phyloP scores from a whole-genome alignment of 2,888 invertebrate genomes.

The Heterodera filipjevi region DNA sequence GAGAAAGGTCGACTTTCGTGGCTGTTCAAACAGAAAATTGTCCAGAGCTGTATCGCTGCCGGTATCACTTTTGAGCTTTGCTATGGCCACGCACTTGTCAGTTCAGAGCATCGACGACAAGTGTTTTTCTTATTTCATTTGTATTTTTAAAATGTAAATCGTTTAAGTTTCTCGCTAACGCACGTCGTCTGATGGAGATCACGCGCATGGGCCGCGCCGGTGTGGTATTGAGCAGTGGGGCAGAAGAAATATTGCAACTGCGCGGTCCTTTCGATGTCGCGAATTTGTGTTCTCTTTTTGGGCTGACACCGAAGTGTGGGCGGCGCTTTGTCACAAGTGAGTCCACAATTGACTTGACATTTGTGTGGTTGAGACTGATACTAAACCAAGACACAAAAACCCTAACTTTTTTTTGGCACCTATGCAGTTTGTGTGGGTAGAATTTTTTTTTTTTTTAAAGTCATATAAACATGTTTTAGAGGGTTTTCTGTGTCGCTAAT shows the following conservation, averaged over 20 bases:
- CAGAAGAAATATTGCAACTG: slow-evolving; percentile 53
- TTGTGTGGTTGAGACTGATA: too few species aligned
- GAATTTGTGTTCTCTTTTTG: slow-evolving; percentile 61
- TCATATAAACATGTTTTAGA: too few species aligned
- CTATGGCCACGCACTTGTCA: slow-evolving; percentile 48
- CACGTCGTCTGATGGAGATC: slow-evolving; percentile 47
- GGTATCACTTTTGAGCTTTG: slow-evolving; percentile 51
- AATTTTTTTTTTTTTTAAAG: too few species aligned
- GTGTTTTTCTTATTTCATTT: slow-evolving; percentile 35
- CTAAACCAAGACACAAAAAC: too few species aligned
- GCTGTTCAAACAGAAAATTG: slow-evolving; percentile 46
- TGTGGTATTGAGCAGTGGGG: slow-evolving; percentile 55
- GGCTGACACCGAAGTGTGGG: slow-evolving; percentile 41
- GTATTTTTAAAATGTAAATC: slow-evolving; percentile 11
- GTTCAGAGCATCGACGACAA: slow-evolving; percentile 42
- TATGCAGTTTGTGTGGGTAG: too few species aligned
- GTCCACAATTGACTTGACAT: too few species aligned
- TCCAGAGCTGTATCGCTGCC: slow-evolving; percentile 41
- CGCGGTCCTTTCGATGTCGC: slow-evolving; percentile 64
- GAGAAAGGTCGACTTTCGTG: slow-evolving; percentile 42
- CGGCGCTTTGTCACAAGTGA: slow-evolving; percentile 54
- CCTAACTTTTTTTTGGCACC: too few species aligned
- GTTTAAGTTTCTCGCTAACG: slow-evolving; percentile 46
- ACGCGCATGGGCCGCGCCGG: slow-evolving; percentile 46
- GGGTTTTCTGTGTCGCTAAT: too few species aligned